These are phyloP conservation scores for Xestia sexstrigata DNA, from an alignment of 2,888 invertebrate genomes.

Conservation along the genomic window DNA sequence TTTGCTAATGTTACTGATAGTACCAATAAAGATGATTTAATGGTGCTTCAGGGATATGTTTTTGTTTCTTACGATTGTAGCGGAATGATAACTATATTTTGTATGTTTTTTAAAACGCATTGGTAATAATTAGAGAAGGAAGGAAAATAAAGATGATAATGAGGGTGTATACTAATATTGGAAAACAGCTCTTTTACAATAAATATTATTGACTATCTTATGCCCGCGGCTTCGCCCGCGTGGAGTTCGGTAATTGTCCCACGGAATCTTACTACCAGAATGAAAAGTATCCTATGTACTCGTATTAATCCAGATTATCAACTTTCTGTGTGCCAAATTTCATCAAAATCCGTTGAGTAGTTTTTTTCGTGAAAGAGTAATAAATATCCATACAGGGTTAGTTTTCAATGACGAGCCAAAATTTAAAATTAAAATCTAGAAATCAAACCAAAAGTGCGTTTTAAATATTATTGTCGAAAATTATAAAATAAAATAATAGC, in stretches of 20 bases:
- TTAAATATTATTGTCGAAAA: no score
- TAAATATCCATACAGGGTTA: background rate
- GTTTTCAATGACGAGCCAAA: no score
- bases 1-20: slow-evolving; percentile 43
- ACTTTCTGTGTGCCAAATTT: background rate
- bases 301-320: background rate
- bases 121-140: background rate
- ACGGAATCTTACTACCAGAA: background rate
- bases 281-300: background rate
- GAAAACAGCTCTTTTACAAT: background rate
- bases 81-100: background rate
- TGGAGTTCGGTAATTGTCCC: background rate
- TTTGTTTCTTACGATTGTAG: slow-evolving; percentile 39
- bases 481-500: no score
- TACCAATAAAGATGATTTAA: slow-evolving; percentile 45
- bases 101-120: background rate
- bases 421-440: no score
- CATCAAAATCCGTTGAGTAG: background rate
- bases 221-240: rapidly evolving
- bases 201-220: background rate
- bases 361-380: background rate
- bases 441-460: no score
- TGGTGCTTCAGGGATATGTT: slow-evolving; percentile 26
- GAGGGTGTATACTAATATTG: background rate
- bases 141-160: background rate